A percentile compares a stretch with the other conserved stretches of the same genome.
Evolutionary conservation across 2,888 invertebrate species (phyloP).

Genomic region (Caenorhabditis panamensis): DNA sequence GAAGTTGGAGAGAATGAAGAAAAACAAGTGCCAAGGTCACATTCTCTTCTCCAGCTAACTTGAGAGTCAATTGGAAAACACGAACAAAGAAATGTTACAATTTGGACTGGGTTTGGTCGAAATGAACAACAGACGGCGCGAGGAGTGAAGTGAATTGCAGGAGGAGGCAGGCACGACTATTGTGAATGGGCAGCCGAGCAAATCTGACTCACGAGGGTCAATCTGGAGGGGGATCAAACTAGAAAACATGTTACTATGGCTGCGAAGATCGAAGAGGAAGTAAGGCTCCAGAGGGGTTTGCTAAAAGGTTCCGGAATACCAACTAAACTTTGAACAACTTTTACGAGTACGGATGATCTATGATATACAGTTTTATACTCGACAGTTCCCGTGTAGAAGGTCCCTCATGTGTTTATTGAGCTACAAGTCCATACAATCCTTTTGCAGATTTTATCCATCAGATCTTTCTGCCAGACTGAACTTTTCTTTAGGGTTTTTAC

Average conservation of each 20-base stretch:
- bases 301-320: too few relatives aligned
- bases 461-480: slow-evolving; percentile 27
- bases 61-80: slow-evolving; percentile 48
- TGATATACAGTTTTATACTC: too few relatives aligned
- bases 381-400: too few relatives aligned
- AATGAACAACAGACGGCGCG: slow-evolving; percentile 18
- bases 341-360: too few relatives aligned
- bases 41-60: slow-evolving; percentile 20
- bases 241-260: neutral
- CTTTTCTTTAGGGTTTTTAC: neutral
- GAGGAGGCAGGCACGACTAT: slow-evolving; percentile 27
- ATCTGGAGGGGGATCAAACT: slow-evolving; percentile 20
- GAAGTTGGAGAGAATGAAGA: slow-evolving; percentile 28
- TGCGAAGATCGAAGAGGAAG: too few relatives aligned
- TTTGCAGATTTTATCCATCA: neutral
- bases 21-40: slow-evolving; percentile 48
- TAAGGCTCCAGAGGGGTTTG: too few relatives aligned
- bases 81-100: slow-evolving; percentile 56
- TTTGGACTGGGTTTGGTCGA: slow-evolving; percentile 19
- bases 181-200: slow-evolving; percentile 32
- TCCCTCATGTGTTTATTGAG: too few relatives aligned
- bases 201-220: neutral
- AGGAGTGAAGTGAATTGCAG: slow-evolving; percentile 36
- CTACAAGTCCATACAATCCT: too few relatives aligned
- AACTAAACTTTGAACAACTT: too few relatives aligned